These are phyloP conservation scores for Platycercus adscitus DNA, from an alignment of 2,113 vertebrate species.

Conservation along the genomic window DNA sequence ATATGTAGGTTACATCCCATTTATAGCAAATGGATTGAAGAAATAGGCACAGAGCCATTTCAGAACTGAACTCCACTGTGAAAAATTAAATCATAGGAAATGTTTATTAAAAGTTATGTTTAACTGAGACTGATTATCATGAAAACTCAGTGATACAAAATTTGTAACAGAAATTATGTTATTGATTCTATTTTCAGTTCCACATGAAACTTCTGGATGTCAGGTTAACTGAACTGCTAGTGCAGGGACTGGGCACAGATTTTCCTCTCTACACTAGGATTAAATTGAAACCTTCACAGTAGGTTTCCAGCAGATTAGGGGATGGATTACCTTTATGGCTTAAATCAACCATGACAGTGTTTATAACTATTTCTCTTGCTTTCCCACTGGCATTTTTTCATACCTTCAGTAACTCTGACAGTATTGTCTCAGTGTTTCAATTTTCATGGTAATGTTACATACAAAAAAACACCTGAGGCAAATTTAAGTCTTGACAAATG, in stretches of 20 bases:
- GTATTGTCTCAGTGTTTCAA: not conserved
- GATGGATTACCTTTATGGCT: not conserved
- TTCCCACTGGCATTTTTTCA: not conserved
- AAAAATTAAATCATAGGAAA: not conserved
- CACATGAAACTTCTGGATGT: not conserved
- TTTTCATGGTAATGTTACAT: not conserved
- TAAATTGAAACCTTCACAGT: not conserved
- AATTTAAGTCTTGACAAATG: not conserved
- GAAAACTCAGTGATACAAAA: not conserved
- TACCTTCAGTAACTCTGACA: not conserved
- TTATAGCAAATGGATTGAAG: not conserved
- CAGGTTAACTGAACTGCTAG: not conserved
- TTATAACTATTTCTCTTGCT: conserved; percentile 10
- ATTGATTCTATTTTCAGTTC: not conserved
- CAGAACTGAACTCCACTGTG: not conserved
- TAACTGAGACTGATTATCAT: not conserved
- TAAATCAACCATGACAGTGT: not conserved
- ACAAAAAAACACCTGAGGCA: not conserved
- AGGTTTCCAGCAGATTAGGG: not conserved
- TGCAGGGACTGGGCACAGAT: not conserved
- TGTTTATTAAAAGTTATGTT: not conserved
- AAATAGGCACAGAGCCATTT: not conserved
- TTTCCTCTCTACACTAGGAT: not conserved
- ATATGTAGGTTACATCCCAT: not conserved
- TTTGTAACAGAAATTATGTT: not conserved